phyloP scores from a whole-genome alignment of 1,140 invertebrate genomes.

The Melitaea cinxia region DNA sequence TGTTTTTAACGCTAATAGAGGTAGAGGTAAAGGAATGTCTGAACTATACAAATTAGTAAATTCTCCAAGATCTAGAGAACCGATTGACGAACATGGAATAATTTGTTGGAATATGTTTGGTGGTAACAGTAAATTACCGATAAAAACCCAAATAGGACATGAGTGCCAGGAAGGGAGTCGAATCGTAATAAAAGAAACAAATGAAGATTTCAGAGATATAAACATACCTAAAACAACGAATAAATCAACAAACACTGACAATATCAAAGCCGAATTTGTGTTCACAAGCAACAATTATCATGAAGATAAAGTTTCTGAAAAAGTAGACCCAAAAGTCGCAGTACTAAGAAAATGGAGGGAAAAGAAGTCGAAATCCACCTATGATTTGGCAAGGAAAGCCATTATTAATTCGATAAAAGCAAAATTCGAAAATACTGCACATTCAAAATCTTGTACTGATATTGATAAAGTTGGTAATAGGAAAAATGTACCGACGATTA shows the following conservation, averaged over 20 bases:
- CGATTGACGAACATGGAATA: constrained; percentile 52
- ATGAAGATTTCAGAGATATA: background rate
- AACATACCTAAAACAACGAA: constrained; percentile 37
- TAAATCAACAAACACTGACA: constrained; percentile 39
- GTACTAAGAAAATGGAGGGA: constrained; percentile 70
- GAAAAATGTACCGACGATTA: constrained; percentile 53
- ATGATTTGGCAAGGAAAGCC: constrained; percentile 62
- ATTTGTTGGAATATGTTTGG: constrained; percentile 56
- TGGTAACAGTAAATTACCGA: background rate
- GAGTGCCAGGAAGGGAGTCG: background rate
- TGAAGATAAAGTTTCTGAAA: constrained; percentile 22
- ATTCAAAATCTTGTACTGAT: constrained; percentile 39
- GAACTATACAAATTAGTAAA: constrained; percentile 41
- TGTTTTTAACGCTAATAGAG: background rate
- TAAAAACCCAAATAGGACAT: background rate
- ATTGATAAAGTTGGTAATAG: constrained; percentile 53
- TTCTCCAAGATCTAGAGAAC: constrained; percentile 61
- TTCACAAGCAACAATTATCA: constrained; percentile 37
- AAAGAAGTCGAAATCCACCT: constrained; percentile 58
- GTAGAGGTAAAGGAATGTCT: constrained; percentile 43
- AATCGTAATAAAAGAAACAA: background rate
- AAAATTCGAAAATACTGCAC: constrained; percentile 53
- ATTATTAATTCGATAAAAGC: constrained; percentile 75
- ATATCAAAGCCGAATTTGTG: constrained; percentile 18
- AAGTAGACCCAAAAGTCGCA: constrained; percentile 44